These are phyloP conservation scores for Phanerotoma sp. DNA, from an alignment of 2,888 invertebrate species.

Conservation along the genomic window DNA sequence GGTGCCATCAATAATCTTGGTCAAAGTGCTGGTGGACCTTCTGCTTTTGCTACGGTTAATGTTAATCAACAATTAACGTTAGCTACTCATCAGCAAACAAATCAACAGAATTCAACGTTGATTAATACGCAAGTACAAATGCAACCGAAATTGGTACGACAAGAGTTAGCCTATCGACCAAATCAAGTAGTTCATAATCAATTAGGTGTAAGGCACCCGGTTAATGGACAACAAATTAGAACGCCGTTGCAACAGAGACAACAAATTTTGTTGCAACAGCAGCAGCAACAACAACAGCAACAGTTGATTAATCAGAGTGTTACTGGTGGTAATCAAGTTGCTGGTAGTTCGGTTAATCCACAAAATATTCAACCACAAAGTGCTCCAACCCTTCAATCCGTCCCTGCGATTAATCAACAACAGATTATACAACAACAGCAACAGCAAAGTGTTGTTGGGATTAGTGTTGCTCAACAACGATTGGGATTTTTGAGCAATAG, in stretches of 20 bases:
- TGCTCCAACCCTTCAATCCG: constrained; percentile 32
- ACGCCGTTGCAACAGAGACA: constrained; percentile 44
- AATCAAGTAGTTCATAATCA: constrained; percentile 44
- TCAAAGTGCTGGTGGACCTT: constrained; percentile 43
- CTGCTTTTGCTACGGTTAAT: constrained; percentile 49
- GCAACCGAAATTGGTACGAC: constrained; percentile 52
- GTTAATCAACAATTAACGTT: constrained; percentile 48
- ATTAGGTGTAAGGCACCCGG: constrained; percentile 48
- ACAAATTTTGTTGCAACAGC: constrained; percentile 34
- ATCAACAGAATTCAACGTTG: constrained; percentile 32
- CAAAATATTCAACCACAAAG: constrained; percentile 36
- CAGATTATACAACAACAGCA: constrained; percentile 19
- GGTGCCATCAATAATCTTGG: constrained; percentile 35
- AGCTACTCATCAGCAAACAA: constrained; percentile 43
- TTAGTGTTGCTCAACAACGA: constrained; percentile 50
- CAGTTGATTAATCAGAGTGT: too few relatives aligned
- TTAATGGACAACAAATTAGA: constrained; percentile 52
- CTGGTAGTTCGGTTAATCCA: constrained; percentile 32
- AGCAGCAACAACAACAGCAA: constrained; percentile 47
- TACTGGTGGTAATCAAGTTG: constrained; percentile 24
- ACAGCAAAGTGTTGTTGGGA: constrained; percentile 33
- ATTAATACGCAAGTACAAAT: constrained; percentile 54
- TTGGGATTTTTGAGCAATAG: constrained; percentile 46
- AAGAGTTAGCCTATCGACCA: constrained; percentile 49
- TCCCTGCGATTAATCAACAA: constrained; percentile 30